Evolutionary conservation across 2,797 vertebrate species (phyloP), one percentile per base, ranked within the genome.

Genomic region (Platalea minor): DNA sequence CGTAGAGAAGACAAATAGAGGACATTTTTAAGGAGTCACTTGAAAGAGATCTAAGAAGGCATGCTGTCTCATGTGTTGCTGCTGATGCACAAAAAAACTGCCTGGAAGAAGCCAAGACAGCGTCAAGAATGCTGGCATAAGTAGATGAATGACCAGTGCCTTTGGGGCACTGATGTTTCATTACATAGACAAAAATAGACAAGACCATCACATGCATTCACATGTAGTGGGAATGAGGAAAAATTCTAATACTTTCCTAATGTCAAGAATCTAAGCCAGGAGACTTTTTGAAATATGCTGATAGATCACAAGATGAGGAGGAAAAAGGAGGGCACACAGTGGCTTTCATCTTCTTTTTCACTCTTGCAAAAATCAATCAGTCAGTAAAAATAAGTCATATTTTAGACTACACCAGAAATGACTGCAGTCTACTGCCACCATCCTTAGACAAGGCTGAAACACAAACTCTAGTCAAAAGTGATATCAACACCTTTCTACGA

Each of bases 201-300:
- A 78, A 78, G 60, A 92, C 29, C 46, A 84, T 96, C 96, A 93
- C 96, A 96, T 89, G 95, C 89, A 94, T 64, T 95, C 95, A 95
- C 53, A 89, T 91, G 85, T 73, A 96, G 57, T 59, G 76, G 56
- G 50, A 83, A 93, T 50, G 84, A 96, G n/a, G 45, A 88, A 96
- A 91, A 91, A 43, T 53, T 59, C 54, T 59, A 59, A 26, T 68
- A 64, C 61, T 89, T 80, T 91, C 77, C 95, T 80, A 59, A 70
- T 59, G 69, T 89, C 59, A 92, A 56, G 54, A 46, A 59, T 77
- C 46, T 88, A 81, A 89, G 12, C 43, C 65, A 88, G 5, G 4
- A 88, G 60, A 46, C 28, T 48, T 91, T 78, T 45, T 63, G 60
- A 89, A 86, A 83, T 61, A 60, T 13, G 25, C 17, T 85, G 33